Base-by-base conservation (phyloP, 2,113 vertebrate species). In the Poecile atricapillus region DNA sequence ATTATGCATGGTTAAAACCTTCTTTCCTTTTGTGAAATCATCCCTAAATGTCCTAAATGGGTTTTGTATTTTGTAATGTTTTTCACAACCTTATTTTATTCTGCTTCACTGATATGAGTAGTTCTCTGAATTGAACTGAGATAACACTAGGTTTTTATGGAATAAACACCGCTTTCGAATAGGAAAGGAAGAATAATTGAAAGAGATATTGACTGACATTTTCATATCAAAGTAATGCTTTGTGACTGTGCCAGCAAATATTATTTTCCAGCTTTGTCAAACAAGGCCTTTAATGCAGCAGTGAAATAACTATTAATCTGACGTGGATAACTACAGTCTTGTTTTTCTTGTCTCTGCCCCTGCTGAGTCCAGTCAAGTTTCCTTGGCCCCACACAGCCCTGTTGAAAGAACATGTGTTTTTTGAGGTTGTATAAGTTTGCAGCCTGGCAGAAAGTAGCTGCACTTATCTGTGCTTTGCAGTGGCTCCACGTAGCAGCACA, bases 211-310 rank as follows among this genome's bases (percentile, higher is more conserved):
- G 88, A 47, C 88, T 95, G 95, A 92, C 88, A 88, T 97, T 97
- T 97, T 93, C 89, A 86, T 96, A 95, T 96, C 88, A 95, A 97
- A 96, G 71, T 91, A 96, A 96, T 95, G 79, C 68, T 91, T 64
- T 87, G 53, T 93, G 93, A 78, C 31, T 91, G 77, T 95, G 92
- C 64, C 74, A 95, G 87, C 64, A 96, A 94, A 68, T 91, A 74
- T 52, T 93, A 68, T 87, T 95, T 95, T 94, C 80, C 68, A 92
- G 47, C 39, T 87, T 83, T 90, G 77, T 96, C 81, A 96, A 93
- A 95, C 53, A 96, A 83, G 70, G 60, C 21, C 53, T 89, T 52
- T 94, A 89, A 95, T 79, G 47, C 81, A 88, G 89, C 87, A 93
- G 56, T 83, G 83, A 93, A 83, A 49, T 94, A 94, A 80, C 62